Evolutionary conservation across 64 coral and sea anemone species (phyloP), one percentile per base, ranked within the genome.

Genomic region (Montipora efflorescens): DNA sequence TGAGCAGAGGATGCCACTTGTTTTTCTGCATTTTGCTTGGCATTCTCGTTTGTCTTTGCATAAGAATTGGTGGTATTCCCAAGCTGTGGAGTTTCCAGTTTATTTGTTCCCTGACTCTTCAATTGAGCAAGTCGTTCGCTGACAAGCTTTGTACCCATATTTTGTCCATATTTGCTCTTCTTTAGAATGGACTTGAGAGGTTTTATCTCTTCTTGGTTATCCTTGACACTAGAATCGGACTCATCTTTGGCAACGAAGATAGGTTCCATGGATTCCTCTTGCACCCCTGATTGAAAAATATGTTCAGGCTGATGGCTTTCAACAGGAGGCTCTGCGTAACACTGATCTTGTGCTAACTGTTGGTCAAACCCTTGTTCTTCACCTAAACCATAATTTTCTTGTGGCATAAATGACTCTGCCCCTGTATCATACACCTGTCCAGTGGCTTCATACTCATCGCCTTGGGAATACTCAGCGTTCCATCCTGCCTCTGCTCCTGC

Each of bases 181-280:
- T 92, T 92, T 8, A 92, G 14, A 62, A 92, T 92, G 5, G 90
- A 92, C 55, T 92, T 92, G 3, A 92, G 82, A 64, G 90, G 90
- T 59, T 91, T 91, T 12, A 22, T 43, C 14, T 91, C 79, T 55
- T 75, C 67, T 51, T 6, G 11, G 45, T 67, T 28, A 13, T 36
- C 43, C 67, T 16, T 48, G 48, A 18, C 9, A 43, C 15, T 25
- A 75, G 48, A 20, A 73, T 44, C 47, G 8, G 88, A 2, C 44
- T 23, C 8, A 46, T 67, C 75, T 90, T 77, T 76, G 43, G 66
- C 48, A 8, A 49, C 9, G 19, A 61, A 28, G 21, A 36, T 14
- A 55, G 83, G 73, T 59, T 61, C 73, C 1, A 46, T 5, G 9
- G 9, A 22, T 25, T 70, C 36, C 11, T 21, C 51, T 75, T 77